A percentile compares a stretch with the other conserved stretches of the same genome.
Evolutionary conservation across 2,113 vertebrate species (phyloP).

Genomic region (Tor tambroides): DNA sequence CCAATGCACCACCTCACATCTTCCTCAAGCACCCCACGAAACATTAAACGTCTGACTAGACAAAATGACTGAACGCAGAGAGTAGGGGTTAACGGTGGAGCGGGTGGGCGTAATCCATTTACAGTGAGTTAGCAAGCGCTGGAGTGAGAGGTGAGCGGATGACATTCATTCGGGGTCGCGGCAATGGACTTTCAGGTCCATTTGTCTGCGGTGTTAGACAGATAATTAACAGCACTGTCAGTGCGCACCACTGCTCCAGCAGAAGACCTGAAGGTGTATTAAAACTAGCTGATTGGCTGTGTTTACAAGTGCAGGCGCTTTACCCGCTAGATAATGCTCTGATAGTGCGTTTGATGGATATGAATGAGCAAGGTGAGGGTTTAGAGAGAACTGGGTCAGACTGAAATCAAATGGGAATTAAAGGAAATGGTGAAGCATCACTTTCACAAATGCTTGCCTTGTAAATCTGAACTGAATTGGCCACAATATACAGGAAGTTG

Average conservation of each 20-base stretch:
- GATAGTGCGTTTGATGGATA: not conserved
- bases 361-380: not conserved
- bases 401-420: not conserved
- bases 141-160: slow-evolving; percentile 60
- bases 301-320: not conserved
- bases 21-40: slow-evolving; percentile 28
- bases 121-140: slow-evolving; percentile 35
- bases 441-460: not conserved
- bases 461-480: not conserved
- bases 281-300: not conserved
- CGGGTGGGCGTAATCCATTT: slow-evolving; percentile 43
- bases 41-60: slow-evolving; percentile 56
- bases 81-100: slow-evolving; percentile 33
- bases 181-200: slow-evolving; percentile 58
- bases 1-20: slow-evolving; percentile 47
- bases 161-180: slow-evolving; percentile 47
- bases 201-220: slow-evolving; percentile 64
- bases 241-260: slow-evolving; percentile 43
- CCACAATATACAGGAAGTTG: not conserved
- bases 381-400: not conserved
- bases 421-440: not conserved
- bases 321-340: not conserved
- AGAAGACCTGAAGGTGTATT: not conserved
- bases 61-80: slow-evolving; percentile 11
- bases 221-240: slow-evolving; percentile 63